Evolutionary conservation across 1,140 invertebrate genomes (phyloP).

Genomic region (Lordiphosa mommai): DNA sequence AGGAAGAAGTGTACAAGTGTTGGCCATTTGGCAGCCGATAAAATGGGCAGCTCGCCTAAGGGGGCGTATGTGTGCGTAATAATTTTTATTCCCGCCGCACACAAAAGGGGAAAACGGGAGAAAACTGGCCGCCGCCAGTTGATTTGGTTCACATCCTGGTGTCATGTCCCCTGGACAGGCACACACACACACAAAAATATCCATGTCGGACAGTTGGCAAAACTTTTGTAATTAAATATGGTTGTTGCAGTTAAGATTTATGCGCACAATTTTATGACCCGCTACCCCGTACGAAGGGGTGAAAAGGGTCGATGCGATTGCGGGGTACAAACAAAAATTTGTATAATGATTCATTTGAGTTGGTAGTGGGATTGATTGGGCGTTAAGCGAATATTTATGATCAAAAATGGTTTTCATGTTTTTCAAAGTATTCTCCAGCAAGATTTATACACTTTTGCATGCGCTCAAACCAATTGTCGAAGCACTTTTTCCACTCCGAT

Average conservation of each 20-base stretch:
- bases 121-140: neutral
- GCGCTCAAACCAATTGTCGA: no score
- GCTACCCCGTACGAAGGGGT: neutral
- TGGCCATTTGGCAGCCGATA: conserved; percentile 71
- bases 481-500: no score
- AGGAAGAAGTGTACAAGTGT: conserved; percentile 49
- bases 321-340: no score
- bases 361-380: no score
- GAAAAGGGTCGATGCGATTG: neutral
- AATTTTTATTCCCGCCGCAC: conserved; percentile 22
- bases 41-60: conserved; percentile 51
- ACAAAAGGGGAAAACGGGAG: neutral
- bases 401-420: no score
- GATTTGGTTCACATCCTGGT: neutral
- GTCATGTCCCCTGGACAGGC: conserved; percentile 5
- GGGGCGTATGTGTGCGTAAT: conserved; percentile 22
- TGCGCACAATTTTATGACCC: conserved; percentile 16
- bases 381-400: no score
- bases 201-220: conserved; percentile 25
- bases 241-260: conserved; percentile 54
- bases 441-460: no score
- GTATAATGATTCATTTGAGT: no score
- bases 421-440: no score
- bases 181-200: neutral
- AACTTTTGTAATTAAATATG: conserved; percentile 66